Evolutionary conservation across 2,888 invertebrate species (phyloP).

Genomic region (Xylota segnis): DNA sequence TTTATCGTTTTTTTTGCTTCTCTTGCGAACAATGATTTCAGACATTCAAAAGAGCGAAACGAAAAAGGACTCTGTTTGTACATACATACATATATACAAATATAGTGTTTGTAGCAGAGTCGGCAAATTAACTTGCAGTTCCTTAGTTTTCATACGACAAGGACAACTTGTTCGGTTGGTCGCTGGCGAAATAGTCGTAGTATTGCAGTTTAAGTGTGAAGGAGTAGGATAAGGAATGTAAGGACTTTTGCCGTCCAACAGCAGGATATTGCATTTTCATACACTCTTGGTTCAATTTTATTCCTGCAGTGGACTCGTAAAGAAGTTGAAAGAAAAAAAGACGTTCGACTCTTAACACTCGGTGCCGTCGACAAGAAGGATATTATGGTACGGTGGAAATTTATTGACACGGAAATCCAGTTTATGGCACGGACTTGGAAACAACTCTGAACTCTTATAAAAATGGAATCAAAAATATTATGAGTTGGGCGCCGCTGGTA

Average conservation of each 20-base stretch:
- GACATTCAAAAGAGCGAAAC: neutral
- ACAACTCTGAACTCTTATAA: slow-evolving; percentile 1
- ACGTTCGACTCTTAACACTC: neutral
- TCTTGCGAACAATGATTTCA: neutral
- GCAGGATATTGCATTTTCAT: neutral
- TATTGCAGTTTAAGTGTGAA: slow-evolving; percentile 6
- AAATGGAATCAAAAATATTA: slow-evolving; percentile 2
- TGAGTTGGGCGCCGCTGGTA: neutral
- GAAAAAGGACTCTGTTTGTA: neutral
- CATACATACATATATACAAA: neutral
- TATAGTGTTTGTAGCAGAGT: neutral
- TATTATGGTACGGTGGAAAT: neutral
- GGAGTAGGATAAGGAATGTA: neutral
- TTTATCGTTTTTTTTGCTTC: slow-evolving; percentile 14
- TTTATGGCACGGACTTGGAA: neutral
- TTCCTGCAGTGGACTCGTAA: neutral
- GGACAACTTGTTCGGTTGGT: neutral
- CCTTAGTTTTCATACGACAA: neutral
- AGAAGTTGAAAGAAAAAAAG: neutral
- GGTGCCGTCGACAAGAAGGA: neutral
- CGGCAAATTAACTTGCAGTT: slow-evolving; percentile 3
- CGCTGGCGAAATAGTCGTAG: neutral
- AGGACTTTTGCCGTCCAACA: neutral
- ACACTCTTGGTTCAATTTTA: slow-evolving; percentile 22
- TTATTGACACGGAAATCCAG: slow-evolving; percentile 20